phyloP scores from a whole-genome alignment of 2,113 vertebrate genomes.

The Rafetus swinhoei region DNA sequence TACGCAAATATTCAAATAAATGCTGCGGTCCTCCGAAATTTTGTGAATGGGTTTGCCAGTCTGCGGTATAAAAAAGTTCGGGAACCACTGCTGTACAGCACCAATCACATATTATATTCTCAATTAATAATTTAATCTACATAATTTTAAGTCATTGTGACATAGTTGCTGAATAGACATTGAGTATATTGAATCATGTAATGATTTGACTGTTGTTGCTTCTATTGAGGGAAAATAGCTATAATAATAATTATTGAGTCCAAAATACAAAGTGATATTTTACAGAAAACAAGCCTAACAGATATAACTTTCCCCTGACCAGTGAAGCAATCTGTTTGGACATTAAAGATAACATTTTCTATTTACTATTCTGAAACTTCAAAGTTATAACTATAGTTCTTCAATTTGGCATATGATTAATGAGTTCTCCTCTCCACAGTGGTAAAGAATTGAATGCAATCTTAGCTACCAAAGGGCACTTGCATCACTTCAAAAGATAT shows the following conservation, averaged over 20 bases:
- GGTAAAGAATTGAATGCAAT: conserved; percentile 74
- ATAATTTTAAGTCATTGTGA: not conserved
- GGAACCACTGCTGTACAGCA: not conserved
- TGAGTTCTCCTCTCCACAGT: conserved; percentile 43
- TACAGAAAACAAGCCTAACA: conserved; percentile 50
- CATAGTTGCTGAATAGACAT: not conserved
- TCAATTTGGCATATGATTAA: conserved; percentile 62
- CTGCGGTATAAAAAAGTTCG: too few relatives aligned
- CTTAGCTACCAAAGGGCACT: conserved; percentile 58
- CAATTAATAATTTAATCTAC: conserved; percentile 1
- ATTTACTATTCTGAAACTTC: conserved; percentile 55
- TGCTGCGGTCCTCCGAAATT: too few relatives aligned
- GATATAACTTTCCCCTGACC: conserved; percentile 42
- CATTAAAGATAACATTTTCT: conserved; percentile 60
- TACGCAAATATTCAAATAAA: too few relatives aligned
- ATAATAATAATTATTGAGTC: conserved; percentile 53
- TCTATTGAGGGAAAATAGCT: conserved; percentile 13
- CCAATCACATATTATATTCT: not conserved
- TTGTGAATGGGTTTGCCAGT: too few relatives aligned
- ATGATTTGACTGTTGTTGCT: not conserved
- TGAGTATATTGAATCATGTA: not conserved
- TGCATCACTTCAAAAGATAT: conserved; percentile 65
- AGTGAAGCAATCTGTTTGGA: conserved; percentile 57
- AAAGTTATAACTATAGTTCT: conserved; percentile 46
- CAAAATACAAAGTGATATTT: conserved; percentile 43